Conservation (phyloP, 2,113 vertebrate species). For the Solenodon paradoxus region DNA sequence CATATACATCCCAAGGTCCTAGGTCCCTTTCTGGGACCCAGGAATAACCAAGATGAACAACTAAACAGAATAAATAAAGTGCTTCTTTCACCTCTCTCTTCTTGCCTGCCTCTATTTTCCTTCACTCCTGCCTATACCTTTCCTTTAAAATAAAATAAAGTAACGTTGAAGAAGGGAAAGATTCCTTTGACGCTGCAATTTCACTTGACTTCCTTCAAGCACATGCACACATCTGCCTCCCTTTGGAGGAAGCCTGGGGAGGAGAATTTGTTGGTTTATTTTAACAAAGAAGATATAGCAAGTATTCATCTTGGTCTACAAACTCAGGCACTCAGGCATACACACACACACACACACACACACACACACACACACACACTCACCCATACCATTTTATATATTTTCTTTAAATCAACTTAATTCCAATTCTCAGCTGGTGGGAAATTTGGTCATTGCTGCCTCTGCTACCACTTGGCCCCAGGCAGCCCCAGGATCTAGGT, state of each 20-base stretch:
- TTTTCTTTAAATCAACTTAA: slow-evolving; percentile 54
- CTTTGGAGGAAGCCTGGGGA: neutral
- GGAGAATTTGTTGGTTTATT: neutral
- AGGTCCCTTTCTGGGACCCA: too few relatives aligned
- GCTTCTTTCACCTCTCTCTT: too few relatives aligned
- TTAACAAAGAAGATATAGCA: slow-evolving; percentile 21
- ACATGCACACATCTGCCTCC: neutral
- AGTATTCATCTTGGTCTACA: slow-evolving; percentile 9
- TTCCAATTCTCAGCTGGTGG: neutral
- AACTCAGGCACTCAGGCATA: neutral
- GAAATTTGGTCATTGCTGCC: neutral
- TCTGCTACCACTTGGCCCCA: neutral
- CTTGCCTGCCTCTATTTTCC: too few relatives aligned
- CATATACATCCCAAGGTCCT: too few relatives aligned
- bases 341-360: neutral
- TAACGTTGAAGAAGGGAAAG: neutral
- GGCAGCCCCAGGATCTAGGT: neutral
- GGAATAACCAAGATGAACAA: too few relatives aligned
- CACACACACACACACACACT: neutral
- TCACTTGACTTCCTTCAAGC: neutral
- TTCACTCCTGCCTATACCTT: too few relatives aligned
- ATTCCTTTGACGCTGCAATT: neutral
- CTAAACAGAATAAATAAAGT: too few relatives aligned
- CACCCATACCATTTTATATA: neutral
- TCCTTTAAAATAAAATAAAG: too few relatives aligned